Base-by-base conservation (phyloP, 2,888 invertebrate species). In the Thyatira batis region DNA sequence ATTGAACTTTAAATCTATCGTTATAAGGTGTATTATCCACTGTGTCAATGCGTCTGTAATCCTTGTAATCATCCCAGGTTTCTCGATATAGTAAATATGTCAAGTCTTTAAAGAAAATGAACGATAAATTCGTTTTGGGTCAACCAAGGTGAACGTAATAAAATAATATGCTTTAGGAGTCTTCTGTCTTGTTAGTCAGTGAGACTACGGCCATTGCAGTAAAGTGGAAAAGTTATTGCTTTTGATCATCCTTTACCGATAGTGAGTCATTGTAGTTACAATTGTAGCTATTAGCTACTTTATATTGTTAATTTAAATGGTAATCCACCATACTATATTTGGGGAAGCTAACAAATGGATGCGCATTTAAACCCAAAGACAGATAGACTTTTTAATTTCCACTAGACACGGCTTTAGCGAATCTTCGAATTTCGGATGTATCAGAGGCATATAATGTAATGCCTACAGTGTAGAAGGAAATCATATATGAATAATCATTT, bases 401-500 rank as follows among this genome's bases (percentile, higher is more conserved):
- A 39, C 27, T 44, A 45, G 44, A 44, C 33, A 30, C 3, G 52
- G 25, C 46, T 28, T 48, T 25, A 48, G 48, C 27, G 48, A 48
- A 48, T 48, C 27, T 17, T 27, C 8, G 9, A 17, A 53, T 56
- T 50, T 5, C 21, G 25, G 33, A 33, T 45, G 39, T 39, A 39
- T 2, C 39, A 39, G 13, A 33, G 39, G 17, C 39, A 39, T 39
- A 17, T 17, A 8, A 8, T 33, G 5, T 33, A 33, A 13, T 33
- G 33, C 33, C 13, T 33, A 33, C 1, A 33, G 33, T 39, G 17
- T 39, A 39, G 11, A 39, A 39, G 6, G 23, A 39, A 6, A 33
- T 33, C 13, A 10, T 56, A 53, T 46, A 57, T 51, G 45, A 52
- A 51, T 52, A 8, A n/a, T 39, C n/a, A 39, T 33, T 33, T n/a